Percentiles rank a stretch among this genome's conserved stretches.
Evolutionary conservation across 2,113 vertebrate genomes (phyloP).

Genomic region (Scytalopus superciliaris): DNA sequence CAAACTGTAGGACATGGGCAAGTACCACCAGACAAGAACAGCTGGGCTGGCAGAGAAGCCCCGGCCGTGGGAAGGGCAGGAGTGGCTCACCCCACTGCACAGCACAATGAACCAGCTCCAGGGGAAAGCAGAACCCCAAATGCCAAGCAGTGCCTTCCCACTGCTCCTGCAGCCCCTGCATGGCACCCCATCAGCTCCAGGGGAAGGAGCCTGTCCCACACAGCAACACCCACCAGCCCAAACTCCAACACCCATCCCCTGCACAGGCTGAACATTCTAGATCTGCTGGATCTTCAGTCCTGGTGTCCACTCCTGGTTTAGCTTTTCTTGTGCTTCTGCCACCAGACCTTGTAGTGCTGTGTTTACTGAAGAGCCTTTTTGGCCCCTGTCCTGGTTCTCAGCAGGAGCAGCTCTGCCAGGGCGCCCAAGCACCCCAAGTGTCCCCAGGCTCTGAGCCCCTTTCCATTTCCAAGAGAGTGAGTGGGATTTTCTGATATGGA

Average conservation of each 20-base stretch:
- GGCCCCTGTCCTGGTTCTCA: background rate
- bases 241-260: rapidly evolving
- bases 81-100: background rate
- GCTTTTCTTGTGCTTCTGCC: background rate
- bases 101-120: background rate
- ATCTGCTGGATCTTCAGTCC: background rate
- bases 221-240: background rate
- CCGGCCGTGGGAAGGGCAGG: background rate
- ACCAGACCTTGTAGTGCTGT: background rate
- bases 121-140: background rate
- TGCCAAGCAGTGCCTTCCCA: background rate
- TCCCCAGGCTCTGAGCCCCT: background rate
- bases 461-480: rapidly evolving
- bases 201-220: background rate
- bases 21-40: background rate
- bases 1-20: background rate
- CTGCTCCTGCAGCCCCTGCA: background rate
- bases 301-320: background rate
- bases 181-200: rapidly evolving
- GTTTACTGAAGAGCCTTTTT: constrained; percentile 3
- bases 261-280: background rate
- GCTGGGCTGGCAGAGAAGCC: too few species aligned
- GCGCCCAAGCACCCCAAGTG: rapidly evolving
- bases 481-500: background rate
- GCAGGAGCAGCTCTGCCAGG: background rate